A percentile compares a stretch with the other conserved stretches of the same genome.
Conservation (phyloP, 2,113 vertebrate species). For the Chloebia gouldiae region DNA sequence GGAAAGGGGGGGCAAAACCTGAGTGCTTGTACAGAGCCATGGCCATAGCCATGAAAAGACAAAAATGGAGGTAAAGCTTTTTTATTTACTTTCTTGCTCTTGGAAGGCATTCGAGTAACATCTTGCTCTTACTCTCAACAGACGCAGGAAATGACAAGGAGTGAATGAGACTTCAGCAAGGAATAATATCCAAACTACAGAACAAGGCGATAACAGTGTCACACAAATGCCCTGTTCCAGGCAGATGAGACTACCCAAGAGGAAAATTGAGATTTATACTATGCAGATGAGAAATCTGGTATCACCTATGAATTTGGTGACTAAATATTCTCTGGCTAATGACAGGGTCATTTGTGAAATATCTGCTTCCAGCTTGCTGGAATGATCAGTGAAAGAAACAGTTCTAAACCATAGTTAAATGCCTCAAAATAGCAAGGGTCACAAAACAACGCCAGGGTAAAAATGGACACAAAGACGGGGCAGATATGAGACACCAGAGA, state of each 20-base stretch:
- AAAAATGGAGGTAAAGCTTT: not conserved
- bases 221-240: not conserved
- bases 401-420: not conserved
- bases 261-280: not conserved
- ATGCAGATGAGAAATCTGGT: not conserved
- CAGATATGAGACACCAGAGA: not conserved
- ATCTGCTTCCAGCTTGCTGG: not conserved
- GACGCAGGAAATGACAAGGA: not conserved
- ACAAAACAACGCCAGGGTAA: not conserved
- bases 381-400: not conserved
- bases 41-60: not conserved
- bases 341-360: not conserved
- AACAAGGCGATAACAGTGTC: not conserved
- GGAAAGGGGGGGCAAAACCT: not conserved
- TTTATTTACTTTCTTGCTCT: not conserved
- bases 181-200: not conserved
- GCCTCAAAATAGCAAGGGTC: not conserved
- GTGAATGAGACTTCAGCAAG: not conserved
- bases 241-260: not conserved
- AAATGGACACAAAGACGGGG: not conserved
- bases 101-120: no score
- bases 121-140: not conserved
- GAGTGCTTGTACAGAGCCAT: not conserved
- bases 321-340: not conserved
- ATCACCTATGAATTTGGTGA: not conserved